Percentiles rank a stretch among this genome's conserved stretches.
These are phyloP conservation scores for Cotesia congregata DNA, from an alignment of 2,888 invertebrate species.

Conservation along the genomic window DNA sequence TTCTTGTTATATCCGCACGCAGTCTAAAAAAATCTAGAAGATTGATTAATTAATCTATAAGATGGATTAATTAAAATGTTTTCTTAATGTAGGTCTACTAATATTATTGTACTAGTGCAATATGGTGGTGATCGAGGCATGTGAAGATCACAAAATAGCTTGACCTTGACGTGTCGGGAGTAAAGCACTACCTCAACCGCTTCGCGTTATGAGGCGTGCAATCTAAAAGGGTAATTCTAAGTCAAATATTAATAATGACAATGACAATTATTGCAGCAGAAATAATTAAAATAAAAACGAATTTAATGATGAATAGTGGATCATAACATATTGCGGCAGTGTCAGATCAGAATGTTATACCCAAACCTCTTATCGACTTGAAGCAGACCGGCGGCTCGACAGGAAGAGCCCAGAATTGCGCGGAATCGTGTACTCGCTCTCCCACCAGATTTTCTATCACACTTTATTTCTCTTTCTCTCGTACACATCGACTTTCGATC, in stretches of 20 bases:
- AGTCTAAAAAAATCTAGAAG: too few species aligned
- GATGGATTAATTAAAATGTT: too few species aligned
- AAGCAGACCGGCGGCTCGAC: slow-evolving; percentile 53
- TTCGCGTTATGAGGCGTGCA: too few species aligned
- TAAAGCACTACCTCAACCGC: too few species aligned
- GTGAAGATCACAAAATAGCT: too few species aligned
- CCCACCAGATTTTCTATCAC: slow-evolving; percentile 36
- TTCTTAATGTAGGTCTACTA: too few species aligned
- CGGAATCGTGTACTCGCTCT: slow-evolving; percentile 22
- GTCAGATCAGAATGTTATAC: background rate
- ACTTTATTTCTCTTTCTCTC: slow-evolving; percentile 40
- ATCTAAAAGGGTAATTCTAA: background rate
- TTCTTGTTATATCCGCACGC: too few species aligned
- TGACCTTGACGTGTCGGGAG: too few species aligned
- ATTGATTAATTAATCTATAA: too few species aligned
- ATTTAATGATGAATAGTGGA: background rate
- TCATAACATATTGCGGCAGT: slow-evolving; percentile 35
- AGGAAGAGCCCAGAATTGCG: slow-evolving; percentile 42
- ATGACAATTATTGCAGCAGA: background rate
- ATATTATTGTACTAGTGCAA: too few species aligned
- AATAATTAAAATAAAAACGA: background rate
- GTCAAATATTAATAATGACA: background rate
- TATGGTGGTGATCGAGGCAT: too few species aligned
- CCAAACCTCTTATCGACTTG: slow-evolving; percentile 61
- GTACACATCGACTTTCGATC: background rate